Evolutionary conservation across 2,113 vertebrate species (phyloP).

Genomic region (Silurus asotus): DNA sequence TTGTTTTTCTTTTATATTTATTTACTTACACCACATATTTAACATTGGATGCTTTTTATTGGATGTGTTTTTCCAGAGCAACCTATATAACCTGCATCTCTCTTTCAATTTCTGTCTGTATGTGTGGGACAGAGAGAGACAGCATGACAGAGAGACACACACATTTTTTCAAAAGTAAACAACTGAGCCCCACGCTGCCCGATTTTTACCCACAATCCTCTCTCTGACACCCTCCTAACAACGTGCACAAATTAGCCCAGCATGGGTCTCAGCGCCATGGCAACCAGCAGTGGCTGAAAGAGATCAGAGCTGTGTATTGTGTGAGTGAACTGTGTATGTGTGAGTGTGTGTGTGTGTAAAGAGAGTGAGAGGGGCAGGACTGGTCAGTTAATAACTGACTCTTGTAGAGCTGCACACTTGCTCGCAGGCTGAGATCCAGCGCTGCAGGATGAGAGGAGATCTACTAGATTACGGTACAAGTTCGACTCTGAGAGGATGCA

Average conservation of each 20-base stretch:
- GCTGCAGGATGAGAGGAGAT: constrained; percentile 33
- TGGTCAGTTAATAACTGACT: constrained; percentile 44
- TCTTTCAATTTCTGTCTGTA: neutral
- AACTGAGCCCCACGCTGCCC: constrained; percentile 41
- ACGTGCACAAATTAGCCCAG: constrained; percentile 75
- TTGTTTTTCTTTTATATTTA: neutral
- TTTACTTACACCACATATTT: neutral
- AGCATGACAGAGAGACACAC: neutral
- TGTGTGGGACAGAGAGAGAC: neutral
- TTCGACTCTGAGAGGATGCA: neutral
- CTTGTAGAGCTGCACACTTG: constrained; percentile 27
- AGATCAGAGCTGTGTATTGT: constrained; percentile 39
- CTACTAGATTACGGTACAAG: constrained; percentile 27
- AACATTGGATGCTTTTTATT: neutral
- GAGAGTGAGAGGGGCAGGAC: neutral
- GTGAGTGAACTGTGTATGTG: constrained; percentile 25
- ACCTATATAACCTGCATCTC: neutral
- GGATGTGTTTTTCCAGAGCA: neutral
- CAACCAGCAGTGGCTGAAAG: constrained; percentile 63
- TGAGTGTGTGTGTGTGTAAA: neutral
- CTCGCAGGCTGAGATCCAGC: neutral
- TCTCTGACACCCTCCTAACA: constrained; percentile 38
- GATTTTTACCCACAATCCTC: constrained; percentile 47
- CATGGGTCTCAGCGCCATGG: constrained; percentile 73
- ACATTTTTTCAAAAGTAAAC: constrained; percentile 66